Evolutionary conservation across 1,140 invertebrate species (phyloP).

Genomic region (Panulirus ornatus): DNA sequence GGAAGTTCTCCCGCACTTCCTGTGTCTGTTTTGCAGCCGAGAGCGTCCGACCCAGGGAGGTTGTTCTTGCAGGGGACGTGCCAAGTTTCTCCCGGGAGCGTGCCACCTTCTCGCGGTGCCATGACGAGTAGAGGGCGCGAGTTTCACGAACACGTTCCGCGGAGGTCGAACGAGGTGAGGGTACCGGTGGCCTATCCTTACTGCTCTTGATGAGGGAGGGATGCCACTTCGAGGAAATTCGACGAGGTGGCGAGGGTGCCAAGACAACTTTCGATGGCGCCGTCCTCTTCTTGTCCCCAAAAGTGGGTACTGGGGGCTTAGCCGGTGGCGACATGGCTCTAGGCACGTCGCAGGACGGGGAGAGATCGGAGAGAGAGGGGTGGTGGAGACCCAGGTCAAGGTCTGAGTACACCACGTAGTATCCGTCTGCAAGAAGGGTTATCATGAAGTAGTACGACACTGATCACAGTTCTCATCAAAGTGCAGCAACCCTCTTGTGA

Average conservation of each 20-base stretch:
- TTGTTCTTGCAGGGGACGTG: conserved; percentile 51
- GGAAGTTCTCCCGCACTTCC: conserved; percentile 67
- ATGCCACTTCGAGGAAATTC: conserved; percentile 75
- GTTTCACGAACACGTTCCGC: conserved; percentile 74
- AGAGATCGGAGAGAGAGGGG: conserved; percentile 70
- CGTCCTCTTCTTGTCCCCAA: conserved; percentile 63
- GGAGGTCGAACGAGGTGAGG: conserved; percentile 69
- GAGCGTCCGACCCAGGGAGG: conserved; percentile 46
- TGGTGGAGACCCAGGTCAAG: conserved; percentile 74
- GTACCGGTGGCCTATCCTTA: conserved; percentile 66
- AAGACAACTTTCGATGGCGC: conserved; percentile 48
- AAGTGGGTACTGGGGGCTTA: conserved; percentile 64
- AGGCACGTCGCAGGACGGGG: background rate
- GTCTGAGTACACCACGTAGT: conserved; percentile 75
- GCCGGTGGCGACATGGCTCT: conserved; percentile 57
- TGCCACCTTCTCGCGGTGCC: conserved; percentile 74
- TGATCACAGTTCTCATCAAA: background rate
- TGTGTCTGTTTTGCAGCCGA: conserved; percentile 57
- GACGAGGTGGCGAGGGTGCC: conserved; percentile 69
- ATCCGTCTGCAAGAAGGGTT: conserved; percentile 71
- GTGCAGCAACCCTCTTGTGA: conserved; percentile 3
- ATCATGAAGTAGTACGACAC: background rate
- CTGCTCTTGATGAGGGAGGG: conserved; percentile 69
- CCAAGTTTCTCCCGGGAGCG: conserved; percentile 70
- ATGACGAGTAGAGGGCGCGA: conserved; percentile 72